phyloP scores from a whole-genome alignment of 1,140 invertebrate genomes.

The Leptopilina boulardi region DNA sequence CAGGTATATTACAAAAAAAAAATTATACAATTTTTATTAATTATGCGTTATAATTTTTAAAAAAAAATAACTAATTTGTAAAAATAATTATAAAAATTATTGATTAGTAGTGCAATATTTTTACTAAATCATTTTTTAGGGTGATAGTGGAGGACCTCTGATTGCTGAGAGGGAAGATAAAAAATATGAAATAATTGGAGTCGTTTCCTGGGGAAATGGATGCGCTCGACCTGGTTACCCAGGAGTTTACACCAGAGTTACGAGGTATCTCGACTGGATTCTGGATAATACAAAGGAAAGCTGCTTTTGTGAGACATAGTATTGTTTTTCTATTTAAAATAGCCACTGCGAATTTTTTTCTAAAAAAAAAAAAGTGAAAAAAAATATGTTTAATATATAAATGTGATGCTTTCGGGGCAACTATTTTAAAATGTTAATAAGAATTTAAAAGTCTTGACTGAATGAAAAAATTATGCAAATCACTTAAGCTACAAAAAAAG shows the following conservation, averaged over 20 bases:
- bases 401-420: background rate
- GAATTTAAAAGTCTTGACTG: background rate
- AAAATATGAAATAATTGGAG: conserved; percentile 86
- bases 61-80: too few species aligned
- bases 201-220: conserved; percentile 74
- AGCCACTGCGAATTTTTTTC: background rate
- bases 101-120: too few species aligned
- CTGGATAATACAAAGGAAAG: conserved; percentile 78
- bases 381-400: background rate
- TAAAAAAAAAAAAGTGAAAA: background rate
- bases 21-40: too few species aligned
- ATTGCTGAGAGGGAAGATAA: conserved; percentile 83
- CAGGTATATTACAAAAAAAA: conserved; percentile 80
- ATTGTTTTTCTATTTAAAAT: background rate
- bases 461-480: background rate
- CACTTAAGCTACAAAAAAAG: too few species aligned
- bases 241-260: conserved; percentile 84
- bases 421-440: background rate
- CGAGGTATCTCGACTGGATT: conserved; percentile 83
- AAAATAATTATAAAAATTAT: too few species aligned
- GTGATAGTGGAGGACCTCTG: conserved; percentile 94
- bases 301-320: conserved; percentile 76
- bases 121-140: conserved; percentile 76
- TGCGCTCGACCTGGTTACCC: conserved; percentile 79
- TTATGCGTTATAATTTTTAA: too few species aligned